Evolutionary conservation across 2,888 invertebrate genomes (phyloP).

Genomic region (Diaprepes abbreviatus): DNA sequence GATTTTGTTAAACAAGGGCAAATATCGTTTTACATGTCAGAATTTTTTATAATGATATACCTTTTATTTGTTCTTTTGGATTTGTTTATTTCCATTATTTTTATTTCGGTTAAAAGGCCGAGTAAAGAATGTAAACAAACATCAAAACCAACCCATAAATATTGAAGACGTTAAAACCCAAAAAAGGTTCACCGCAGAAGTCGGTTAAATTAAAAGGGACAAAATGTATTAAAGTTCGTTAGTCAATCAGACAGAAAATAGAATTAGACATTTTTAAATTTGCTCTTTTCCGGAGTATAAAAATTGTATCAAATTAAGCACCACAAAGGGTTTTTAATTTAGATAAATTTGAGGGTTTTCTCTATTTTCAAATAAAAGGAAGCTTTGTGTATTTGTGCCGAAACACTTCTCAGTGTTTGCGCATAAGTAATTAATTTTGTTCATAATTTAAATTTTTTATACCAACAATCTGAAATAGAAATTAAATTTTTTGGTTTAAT

Average conservation of each 20-base stretch:
- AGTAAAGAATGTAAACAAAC: slow-evolving; percentile 1
- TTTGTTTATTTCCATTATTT: neutral
- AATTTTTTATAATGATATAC: too few species aligned
- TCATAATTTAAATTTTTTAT: too few species aligned
- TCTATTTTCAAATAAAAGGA: too few species aligned
- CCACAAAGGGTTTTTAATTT: slow-evolving; percentile 10
- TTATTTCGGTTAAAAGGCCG: neutral
- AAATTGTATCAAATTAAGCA: slow-evolving; percentile 25
- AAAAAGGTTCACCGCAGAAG: slow-evolving; percentile 2
- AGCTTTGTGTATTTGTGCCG: too few species aligned
- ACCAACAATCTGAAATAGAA: too few species aligned
- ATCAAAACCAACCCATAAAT: slow-evolving; percentile 5
- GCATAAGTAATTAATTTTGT: too few species aligned
- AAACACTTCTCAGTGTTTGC: too few species aligned
- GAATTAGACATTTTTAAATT: slow-evolving; percentile 40
- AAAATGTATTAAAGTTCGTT: slow-evolving; percentile 6
- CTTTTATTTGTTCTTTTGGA: too few species aligned
- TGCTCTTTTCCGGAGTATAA: neutral
- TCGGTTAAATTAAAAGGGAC: neutral
- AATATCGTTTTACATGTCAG: too few species aligned
- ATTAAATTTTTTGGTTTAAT: too few species aligned
- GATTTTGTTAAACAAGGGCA: too few species aligned
- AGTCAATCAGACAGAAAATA: slow-evolving; percentile 21
- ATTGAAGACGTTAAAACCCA: slow-evolving; percentile 3
- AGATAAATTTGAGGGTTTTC: slow-evolving; percentile 1